Evolutionary conservation across 2,888 invertebrate species (phyloP).

Genomic region (Mesorhabditis belari): DNA sequence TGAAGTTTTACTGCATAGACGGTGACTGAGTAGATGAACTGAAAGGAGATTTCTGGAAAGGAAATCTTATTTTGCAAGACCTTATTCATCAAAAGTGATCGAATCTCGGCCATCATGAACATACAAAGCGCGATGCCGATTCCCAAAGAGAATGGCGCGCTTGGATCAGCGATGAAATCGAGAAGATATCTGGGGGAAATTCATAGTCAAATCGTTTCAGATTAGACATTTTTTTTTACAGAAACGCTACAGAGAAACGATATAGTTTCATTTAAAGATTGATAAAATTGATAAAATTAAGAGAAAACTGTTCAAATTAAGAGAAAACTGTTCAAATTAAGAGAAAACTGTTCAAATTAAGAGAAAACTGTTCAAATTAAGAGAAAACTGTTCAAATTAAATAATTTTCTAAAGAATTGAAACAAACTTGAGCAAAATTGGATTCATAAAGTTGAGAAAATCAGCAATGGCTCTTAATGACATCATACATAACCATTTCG

Average conservation of each 20-base stretch:
- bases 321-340: too few relatives aligned
- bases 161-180: conserved; percentile 31
- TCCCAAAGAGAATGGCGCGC: conserved; percentile 34
- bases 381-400: background rate
- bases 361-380: too few relatives aligned
- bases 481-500: conserved; percentile 24
- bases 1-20: conserved; percentile 13
- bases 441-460: conserved; percentile 40
- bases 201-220: conserved; percentile 3
- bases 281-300: too few relatives aligned
- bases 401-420: too few relatives aligned
- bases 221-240: background rate
- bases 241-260: background rate
- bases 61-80: conserved; percentile 1
- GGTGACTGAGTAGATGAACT: conserved; percentile 17
- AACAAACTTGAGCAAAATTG: conserved; percentile 34
- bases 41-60: background rate
- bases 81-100: conserved; percentile 16
- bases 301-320: too few relatives aligned
- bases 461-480: conserved; percentile 34
- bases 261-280: background rate
- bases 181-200: conserved; percentile 40
- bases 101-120: conserved; percentile 21
- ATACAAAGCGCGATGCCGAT: conserved; percentile 37
- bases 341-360: too few relatives aligned